phyloP scores from a whole-genome alignment of 2,797 vertebrate species.

The Hydrolagus colliei region DNA sequence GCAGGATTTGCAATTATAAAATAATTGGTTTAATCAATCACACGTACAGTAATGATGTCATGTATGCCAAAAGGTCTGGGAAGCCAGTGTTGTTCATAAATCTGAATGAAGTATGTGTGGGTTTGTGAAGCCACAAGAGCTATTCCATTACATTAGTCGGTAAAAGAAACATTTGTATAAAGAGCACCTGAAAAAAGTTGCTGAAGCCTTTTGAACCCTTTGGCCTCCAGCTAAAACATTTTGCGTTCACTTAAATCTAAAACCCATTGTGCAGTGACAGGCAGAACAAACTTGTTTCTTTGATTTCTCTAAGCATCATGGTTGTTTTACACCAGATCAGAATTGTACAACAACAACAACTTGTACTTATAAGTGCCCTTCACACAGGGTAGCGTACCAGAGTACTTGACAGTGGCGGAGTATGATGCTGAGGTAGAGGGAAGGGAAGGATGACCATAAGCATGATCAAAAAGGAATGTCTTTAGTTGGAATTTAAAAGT shows the following conservation, averaged over 20 bases:
- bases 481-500: too few relatives aligned
- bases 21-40: slow-evolving; percentile 21
- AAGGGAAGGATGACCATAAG: too few relatives aligned
- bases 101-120: neutral
- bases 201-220: neutral
- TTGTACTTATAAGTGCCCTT: too few relatives aligned
- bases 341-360: too few relatives aligned
- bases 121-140: neutral
- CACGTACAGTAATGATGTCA: slow-evolving; percentile 15
- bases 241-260: neutral
- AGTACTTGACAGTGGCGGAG: too few relatives aligned
- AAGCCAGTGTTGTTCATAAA: slow-evolving; percentile 6
- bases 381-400: too few relatives aligned
- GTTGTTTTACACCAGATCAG: too few relatives aligned
- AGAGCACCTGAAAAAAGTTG: neutral
- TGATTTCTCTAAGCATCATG: too few relatives aligned
- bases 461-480: too few relatives aligned
- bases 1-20: slow-evolving; percentile 14
- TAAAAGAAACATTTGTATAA: neutral
- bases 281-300: neutral
- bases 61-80: neutral
- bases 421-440: too few relatives aligned
- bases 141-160: neutral
- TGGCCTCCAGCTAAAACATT: neutral
- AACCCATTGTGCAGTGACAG: neutral